Evolutionary conservation across 2,113 vertebrate species (phyloP).

Genomic region (Megatriorchis doriae): DNA sequence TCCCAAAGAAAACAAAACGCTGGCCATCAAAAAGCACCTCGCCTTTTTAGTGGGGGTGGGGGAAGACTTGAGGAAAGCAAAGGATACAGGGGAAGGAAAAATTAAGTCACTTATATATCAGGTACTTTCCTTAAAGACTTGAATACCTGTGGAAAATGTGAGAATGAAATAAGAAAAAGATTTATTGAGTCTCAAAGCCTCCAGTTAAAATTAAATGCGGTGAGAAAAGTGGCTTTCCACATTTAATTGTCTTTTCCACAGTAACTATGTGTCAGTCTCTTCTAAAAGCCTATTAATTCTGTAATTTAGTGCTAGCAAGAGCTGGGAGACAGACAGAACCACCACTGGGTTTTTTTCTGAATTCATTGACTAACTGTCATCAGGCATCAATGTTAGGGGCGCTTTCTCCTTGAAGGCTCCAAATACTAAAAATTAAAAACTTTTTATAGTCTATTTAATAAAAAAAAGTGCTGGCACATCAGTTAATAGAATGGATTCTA

Average conservation of each 20-base stretch:
- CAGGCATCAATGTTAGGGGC: conserved; percentile 21
- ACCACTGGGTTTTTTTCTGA: background rate
- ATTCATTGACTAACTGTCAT: conserved; percentile 74
- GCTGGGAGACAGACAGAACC: conserved; percentile 37
- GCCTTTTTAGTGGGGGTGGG: background rate
- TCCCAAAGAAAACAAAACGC: background rate
- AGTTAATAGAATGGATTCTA: conserved; percentile 40
- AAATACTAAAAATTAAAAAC: conserved; percentile 59
- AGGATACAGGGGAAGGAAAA: background rate
- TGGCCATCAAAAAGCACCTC: background rate
- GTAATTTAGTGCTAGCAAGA: conserved; percentile 71
- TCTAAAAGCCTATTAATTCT: conserved; percentile 79
- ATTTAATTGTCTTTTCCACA: conserved; percentile 76
- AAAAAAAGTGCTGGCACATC: conserved; percentile 49
- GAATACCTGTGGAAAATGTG: conserved; percentile 39
- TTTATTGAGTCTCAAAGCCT: conserved; percentile 72
- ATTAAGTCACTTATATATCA: background rate
- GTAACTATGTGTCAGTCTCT: conserved; percentile 70
- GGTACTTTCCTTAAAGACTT: background rate
- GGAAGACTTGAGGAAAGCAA: background rate
- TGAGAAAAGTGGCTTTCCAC: conserved; percentile 72
- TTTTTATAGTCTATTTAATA: conserved; percentile 57
- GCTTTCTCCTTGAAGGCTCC: conserved; percentile 59
- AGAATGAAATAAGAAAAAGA: conserved; percentile 65
- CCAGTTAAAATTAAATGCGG: conserved; percentile 70